Conservation (phyloP, 2,797 vertebrate species). For the Fringilla coelebs region DNA sequence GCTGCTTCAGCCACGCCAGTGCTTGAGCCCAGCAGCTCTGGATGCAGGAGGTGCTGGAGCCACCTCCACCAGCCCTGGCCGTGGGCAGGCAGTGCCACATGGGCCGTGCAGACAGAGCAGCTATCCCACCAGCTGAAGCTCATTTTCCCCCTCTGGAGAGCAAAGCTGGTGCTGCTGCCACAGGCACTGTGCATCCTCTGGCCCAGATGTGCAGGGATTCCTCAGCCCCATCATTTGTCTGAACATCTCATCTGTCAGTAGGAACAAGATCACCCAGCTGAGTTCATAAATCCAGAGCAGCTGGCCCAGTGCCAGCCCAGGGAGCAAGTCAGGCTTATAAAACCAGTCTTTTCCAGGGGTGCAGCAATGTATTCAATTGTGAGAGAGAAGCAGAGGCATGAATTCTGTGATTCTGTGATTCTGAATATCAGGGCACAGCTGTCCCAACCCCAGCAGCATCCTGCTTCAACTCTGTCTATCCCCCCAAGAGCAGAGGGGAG, state of each 20-base stretch:
- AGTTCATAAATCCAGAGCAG: not conserved
- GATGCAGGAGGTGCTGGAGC: not conserved
- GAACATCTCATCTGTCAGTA: not conserved
- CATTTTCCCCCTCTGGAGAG: not conserved
- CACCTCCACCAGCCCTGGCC: not conserved
- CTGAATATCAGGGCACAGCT: not conserved
- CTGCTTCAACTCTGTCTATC: not conserved
- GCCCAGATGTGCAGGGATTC: not conserved
- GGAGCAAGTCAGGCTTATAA: not conserved
- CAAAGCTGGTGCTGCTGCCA: not conserved
- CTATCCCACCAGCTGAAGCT: not conserved
- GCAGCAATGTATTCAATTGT: not conserved
- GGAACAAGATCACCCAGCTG: not conserved
- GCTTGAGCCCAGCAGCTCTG: not conserved
- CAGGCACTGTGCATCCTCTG: accelerated
- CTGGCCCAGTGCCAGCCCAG: accelerated
- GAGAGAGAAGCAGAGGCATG: not conserved
- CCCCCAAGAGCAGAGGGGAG: not conserved
- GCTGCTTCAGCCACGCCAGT: accelerated
- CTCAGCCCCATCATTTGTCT: not conserved
- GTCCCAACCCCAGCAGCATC: not conserved
- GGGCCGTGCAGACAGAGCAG: not conserved
- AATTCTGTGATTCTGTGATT: not conserved
- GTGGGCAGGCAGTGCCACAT: accelerated
- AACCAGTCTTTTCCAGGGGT: not conserved